Conservation (phyloP, 2,888 invertebrate species). For the Drosophila sordidula region DNA sequence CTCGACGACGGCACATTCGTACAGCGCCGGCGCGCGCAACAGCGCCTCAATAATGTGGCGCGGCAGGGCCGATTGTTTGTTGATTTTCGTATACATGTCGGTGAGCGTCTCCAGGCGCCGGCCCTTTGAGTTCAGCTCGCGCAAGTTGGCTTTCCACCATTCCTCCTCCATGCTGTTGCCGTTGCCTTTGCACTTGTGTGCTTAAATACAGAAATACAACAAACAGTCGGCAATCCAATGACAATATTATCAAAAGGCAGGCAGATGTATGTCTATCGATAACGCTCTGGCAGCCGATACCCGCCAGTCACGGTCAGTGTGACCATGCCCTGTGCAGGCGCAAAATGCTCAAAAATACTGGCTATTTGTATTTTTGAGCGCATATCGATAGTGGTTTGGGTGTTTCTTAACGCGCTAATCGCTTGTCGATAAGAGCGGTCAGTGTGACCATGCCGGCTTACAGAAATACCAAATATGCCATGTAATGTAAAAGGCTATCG, state of each 20-base stretch:
- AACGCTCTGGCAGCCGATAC: constrained; percentile 14
- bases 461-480: neutral
- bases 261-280: constrained; percentile 24
- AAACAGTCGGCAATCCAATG: neutral
- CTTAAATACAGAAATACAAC: neutral
- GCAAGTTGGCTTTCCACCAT: constrained; percentile 85
- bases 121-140: constrained; percentile 85
- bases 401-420: constrained; percentile 33
- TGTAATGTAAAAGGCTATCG: neutral
- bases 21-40: constrained; percentile 87
- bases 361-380: constrained; percentile 6
- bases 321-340: constrained; percentile 4
- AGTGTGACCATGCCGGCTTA: no score
- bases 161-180: constrained; percentile 83
- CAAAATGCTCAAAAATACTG: neutral
- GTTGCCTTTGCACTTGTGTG: neutral
- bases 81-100: constrained; percentile 85
- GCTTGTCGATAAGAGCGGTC: no score
- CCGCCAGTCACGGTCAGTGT: constrained; percentile 42
- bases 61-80: constrained; percentile 84
- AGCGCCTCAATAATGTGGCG: constrained; percentile 83
- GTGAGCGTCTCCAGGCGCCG: constrained; percentile 85
- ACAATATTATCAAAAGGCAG: neutral
- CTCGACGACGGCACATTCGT: constrained; percentile 86
- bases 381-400: constrained; percentile 10